These are phyloP conservation scores for Notospermus geniculatus DNA, from an alignment of 1,140 invertebrate species.

Conservation along the genomic window DNA sequence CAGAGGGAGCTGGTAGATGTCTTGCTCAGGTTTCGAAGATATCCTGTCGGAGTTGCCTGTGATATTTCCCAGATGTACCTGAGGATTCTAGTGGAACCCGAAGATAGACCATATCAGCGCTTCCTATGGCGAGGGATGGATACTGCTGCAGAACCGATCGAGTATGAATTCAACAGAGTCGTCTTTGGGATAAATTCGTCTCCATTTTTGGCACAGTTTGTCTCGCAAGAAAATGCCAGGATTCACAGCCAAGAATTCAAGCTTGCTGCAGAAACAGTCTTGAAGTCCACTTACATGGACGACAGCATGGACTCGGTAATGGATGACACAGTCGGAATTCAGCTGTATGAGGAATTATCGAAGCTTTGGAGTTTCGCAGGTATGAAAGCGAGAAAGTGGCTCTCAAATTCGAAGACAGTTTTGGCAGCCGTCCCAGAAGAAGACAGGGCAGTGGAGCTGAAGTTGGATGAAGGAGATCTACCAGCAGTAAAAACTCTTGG, in stretches of 20 bases:
- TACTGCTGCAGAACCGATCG: neutral
- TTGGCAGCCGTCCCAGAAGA: neutral
- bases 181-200: constrained; percentile 20
- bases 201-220: constrained; percentile 18
- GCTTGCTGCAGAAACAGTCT: neutral
- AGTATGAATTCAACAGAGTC: constrained; percentile 17
- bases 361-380: neutral
- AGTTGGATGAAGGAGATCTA: neutral
- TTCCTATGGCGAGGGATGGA: constrained; percentile 21
- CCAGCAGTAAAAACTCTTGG: neutral
- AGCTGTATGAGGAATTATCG: constrained; percentile 2
- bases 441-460: neutral
- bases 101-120: constrained; percentile 16
- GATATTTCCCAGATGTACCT: constrained; percentile 25
- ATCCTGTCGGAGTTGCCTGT: constrained; percentile 22
- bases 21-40: constrained; percentile 28
- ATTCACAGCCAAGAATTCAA: neutral
- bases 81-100: constrained; percentile 1
- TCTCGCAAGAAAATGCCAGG: constrained; percentile 9
- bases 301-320: constrained; percentile 5
- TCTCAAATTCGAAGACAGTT: neutral
- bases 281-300: neutral
- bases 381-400: neutral
- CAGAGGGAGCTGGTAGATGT: constrained; percentile 39
- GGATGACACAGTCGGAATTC: neutral